These are phyloP conservation scores for Microcebus ravelobensis DNA, from an alignment of 2,113 vertebrate genomes.

Conservation along the genomic window DNA sequence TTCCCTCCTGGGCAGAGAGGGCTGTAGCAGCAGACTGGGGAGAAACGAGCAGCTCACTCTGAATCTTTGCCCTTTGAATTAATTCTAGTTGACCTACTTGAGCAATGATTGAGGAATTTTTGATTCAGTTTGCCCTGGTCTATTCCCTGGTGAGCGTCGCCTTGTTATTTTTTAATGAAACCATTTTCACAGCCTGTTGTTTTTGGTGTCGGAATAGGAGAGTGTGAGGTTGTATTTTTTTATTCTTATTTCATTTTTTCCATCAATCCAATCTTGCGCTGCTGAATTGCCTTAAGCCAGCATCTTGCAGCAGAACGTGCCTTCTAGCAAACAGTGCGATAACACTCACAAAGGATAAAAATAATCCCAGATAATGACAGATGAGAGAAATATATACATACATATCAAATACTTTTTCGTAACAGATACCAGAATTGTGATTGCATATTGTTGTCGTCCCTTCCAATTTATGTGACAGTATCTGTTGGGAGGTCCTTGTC, in stretches of 20 bases:
- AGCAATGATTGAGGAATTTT: constrained; percentile 88
- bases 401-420: constrained; percentile 17
- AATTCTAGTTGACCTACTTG: constrained; percentile 97
- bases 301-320: accelerated
- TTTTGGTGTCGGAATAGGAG: constrained; percentile 80
- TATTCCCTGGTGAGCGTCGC: constrained; percentile 83
- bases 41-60: constrained; percentile 69
- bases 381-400: neutral
- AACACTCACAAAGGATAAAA: constrained; percentile 73
- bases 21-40: neutral
- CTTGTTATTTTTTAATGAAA: constrained; percentile 91
- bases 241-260: constrained; percentile 63
- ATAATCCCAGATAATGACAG: constrained; percentile 46
- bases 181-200: constrained; percentile 85
- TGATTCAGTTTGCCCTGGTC: constrained; percentile 81
- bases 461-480: neutral
- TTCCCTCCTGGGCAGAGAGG: neutral
- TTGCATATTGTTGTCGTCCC: neutral
- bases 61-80: constrained; percentile 93
- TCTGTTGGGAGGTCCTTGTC: neutral
- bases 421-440: constrained; percentile 25
- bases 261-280: constrained; percentile 68
- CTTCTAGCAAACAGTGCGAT: constrained; percentile 60
- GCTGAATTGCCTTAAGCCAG: constrained; percentile 46
- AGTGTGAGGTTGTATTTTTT: constrained; percentile 55